Evolutionary conservation across 23 tunicate genomes (phyloP), one percentile per base, ranked within the genome.

Genomic region (Diplosoma virens): DNA sequence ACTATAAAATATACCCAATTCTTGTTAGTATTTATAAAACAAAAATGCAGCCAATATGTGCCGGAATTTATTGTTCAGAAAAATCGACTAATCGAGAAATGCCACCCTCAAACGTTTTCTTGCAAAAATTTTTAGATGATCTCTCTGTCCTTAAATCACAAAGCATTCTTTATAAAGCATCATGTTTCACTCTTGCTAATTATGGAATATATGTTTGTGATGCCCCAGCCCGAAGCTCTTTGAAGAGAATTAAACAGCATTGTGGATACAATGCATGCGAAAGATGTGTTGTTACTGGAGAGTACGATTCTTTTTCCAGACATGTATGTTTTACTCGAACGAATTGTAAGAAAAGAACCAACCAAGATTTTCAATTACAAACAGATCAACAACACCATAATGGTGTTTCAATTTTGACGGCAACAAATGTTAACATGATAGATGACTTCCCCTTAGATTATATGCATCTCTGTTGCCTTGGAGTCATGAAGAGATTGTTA

Each of bases 391-490:
- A 50, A 2, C 87, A 82, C 31, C 87, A 82, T 33, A 82, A 7
- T n/a, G 81, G 81, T 1, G 21, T 11, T 18, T 82, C 87, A 34
- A 55, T 75, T 20, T 59, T 82, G 30, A 24, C 79, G 0, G 46
- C 23, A 23, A 36, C 37, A 32, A 72, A 59, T 47, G 87, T 74
- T 9, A 54, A 52, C 27, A 82, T 82, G 87, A 67, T 82, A 0
- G 33, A 54, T 22, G 37, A 47, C 18, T 82, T 82, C 65, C 46
- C 76, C 3, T 50, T 74, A 22, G 81, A 82, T 33, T 82, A 82
- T 30, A 82, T 82, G 87, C 87, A 82, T 35, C 23, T 82, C 36
- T n/a, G 54, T 1, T 82, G 87, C 35, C 67, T 82, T 26, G 87
- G 87, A 3, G 87, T 64, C 25, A 82, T 50, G 75, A 82, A 75